Evolutionary conservation across 2,797 vertebrate species (phyloP).

Genomic region (Lycodopsis pacificus): DNA sequence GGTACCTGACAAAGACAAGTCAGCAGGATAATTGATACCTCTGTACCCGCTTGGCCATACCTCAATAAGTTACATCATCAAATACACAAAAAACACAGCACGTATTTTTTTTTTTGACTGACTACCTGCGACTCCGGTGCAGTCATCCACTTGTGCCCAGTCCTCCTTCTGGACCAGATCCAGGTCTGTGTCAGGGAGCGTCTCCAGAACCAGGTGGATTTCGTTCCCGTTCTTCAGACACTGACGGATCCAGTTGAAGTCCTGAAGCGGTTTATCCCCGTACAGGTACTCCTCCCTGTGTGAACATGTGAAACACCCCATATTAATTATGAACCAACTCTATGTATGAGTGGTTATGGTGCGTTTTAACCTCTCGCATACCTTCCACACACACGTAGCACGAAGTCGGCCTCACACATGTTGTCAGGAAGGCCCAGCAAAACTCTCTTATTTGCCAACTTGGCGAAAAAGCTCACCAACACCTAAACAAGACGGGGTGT

Average conservation of each 20-base stretch:
- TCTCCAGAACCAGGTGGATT: slow-evolving; percentile 93
- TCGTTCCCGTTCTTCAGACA: slow-evolving; percentile 96
- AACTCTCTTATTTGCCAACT: slow-evolving; percentile 92
- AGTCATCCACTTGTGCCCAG: slow-evolving; percentile 97
- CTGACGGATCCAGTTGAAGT: slow-evolving; percentile 96
- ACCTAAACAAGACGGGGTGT: slow-evolving; percentile 46
- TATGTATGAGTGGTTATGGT: background rate
- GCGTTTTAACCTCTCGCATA: background rate
- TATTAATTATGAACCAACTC: background rate
- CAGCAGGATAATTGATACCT: background rate
- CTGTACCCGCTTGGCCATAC: background rate
- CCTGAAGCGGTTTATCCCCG: slow-evolving; percentile 90
- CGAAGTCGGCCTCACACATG: slow-evolving; percentile 89
- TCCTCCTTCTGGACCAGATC: slow-evolving; percentile 95
- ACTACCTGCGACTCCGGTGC: slow-evolving; percentile 91
- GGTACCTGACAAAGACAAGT: slow-evolving; percentile 81
- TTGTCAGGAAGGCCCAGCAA: slow-evolving; percentile 91
- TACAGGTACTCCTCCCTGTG: slow-evolving; percentile 93
- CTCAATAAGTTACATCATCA: background rate
- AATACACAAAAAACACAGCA: background rate
- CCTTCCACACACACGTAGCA: slow-evolving; percentile 94
- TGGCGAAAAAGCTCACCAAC: slow-evolving; percentile 87
- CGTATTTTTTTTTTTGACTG: background rate
- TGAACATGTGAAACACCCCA: background rate
- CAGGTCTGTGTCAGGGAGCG: slow-evolving; percentile 86